A percentile compares a stretch with the other conserved stretches of the same genome.
phyloP scores from a whole-genome alignment of 2,113 vertebrate species.

The Platichthys stellatus region DNA sequence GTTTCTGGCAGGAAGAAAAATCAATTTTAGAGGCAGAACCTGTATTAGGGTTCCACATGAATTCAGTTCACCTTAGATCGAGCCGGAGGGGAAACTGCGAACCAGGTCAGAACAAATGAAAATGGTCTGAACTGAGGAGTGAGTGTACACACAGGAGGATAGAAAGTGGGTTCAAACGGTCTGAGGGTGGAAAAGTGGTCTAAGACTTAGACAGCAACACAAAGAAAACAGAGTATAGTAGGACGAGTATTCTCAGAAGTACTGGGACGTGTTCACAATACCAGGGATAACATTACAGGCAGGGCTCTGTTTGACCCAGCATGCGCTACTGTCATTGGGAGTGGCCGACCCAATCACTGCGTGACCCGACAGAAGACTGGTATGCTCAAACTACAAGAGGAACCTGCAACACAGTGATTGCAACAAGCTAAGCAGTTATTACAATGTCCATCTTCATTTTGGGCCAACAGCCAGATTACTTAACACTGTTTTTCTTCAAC shows the following conservation, averaged over 20 bases:
- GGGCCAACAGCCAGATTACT: background rate
- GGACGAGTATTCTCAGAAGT: slow-evolving; percentile 12
- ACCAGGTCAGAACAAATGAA: slow-evolving; percentile 18
- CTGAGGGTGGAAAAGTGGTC: background rate
- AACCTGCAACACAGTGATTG: background rate
- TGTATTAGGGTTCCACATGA: slow-evolving; percentile 5
- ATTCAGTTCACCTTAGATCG: slow-evolving; percentile 9
- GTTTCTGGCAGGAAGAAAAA: slow-evolving; percentile 83
- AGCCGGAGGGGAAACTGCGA: background rate
- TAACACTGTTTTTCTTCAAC: background rate
- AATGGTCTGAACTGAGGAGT: background rate
- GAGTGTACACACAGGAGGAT: background rate
- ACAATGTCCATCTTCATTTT: background rate
- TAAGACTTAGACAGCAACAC: background rate
- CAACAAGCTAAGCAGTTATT: background rate
- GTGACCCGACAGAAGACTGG: slow-evolving; percentile 23
- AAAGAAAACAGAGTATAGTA: background rate
- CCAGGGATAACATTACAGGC: slow-evolving; percentile 47
- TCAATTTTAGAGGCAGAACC: slow-evolving; percentile 19
- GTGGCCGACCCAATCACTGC: slow-evolving; percentile 31
- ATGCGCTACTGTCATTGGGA: slow-evolving; percentile 38
- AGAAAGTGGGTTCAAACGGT: background rate
- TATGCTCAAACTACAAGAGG: slow-evolving; percentile 2
- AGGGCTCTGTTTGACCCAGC: slow-evolving; percentile 18
- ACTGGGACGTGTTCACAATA: slow-evolving; percentile 36